phyloP scores from a whole-genome alignment of 2,113 vertebrate species.

The Lamprotornis superbus region DNA sequence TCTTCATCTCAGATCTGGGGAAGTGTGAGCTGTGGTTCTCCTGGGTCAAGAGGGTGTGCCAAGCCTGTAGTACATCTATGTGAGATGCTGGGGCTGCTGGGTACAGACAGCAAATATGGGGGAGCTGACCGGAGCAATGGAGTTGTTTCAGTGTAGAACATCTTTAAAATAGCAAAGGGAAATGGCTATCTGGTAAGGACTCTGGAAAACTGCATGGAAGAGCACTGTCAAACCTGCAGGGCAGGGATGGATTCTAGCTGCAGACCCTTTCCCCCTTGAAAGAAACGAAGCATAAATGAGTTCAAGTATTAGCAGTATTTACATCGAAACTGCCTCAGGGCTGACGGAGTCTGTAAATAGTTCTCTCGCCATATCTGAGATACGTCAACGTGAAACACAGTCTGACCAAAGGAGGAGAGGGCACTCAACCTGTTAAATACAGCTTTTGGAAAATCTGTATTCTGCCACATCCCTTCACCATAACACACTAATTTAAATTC shows the following conservation, averaged over 20 bases:
- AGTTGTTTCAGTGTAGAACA: neutral
- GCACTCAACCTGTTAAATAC: neutral
- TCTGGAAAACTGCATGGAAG: neutral
- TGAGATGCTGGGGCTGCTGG: fast-evolving
- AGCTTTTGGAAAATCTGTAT: neutral
- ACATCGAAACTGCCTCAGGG: neutral
- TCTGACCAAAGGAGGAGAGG: neutral
- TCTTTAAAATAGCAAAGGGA: neutral
- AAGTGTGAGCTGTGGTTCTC: fast-evolving
- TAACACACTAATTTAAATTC: neutral
- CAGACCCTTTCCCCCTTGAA: neutral
- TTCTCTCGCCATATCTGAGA: neutral
- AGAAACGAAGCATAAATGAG: neutral
- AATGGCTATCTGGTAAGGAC: fast-evolving
- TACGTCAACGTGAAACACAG: neutral
- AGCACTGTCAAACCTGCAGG: neutral
- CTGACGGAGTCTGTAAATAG: neutral
- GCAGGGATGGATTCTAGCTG: neutral
- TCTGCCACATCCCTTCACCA: neutral
- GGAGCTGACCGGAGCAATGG: neutral
- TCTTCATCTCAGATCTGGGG: neutral
- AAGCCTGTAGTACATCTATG: fast-evolving
- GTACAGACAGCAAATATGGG: fast-evolving
- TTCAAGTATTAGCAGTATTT: neutral
- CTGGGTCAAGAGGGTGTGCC: fast-evolving